These are phyloP conservation scores for Microhierax caerulescens DNA, from an alignment of 2,797 vertebrate species.

Conservation along the genomic window DNA sequence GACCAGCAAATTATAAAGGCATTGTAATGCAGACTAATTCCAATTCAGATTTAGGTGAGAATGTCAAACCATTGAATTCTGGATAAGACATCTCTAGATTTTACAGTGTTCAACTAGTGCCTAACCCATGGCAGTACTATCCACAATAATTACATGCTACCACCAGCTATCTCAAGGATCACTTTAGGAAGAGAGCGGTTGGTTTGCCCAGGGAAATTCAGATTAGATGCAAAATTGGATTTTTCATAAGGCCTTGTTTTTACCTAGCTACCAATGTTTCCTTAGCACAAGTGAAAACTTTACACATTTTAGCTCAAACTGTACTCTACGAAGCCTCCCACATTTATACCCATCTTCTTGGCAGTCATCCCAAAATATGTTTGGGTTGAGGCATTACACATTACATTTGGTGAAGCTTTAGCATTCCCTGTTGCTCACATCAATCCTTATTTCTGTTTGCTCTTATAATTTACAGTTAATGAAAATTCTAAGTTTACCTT, in stretches of 20 bases:
- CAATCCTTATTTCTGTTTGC: slow-evolving; percentile 71
- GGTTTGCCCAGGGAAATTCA: slow-evolving; percentile 55
- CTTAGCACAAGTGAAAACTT: slow-evolving; percentile 65
- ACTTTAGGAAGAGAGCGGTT: slow-evolving; percentile 43
- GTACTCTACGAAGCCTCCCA: slow-evolving; percentile 57
- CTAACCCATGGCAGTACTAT: neutral
- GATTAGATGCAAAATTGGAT: slow-evolving; percentile 58
- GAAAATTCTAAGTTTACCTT: slow-evolving; percentile 75
- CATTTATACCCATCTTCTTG: slow-evolving; percentile 61
- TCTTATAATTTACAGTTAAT: slow-evolving; percentile 74
- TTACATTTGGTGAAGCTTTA: slow-evolving; percentile 68
- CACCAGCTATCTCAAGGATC: neutral
- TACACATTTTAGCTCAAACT: slow-evolving; percentile 65
- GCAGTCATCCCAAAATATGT: slow-evolving; percentile 69
- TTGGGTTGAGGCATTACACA: slow-evolving; percentile 66
- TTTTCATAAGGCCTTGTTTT: slow-evolving; percentile 65
- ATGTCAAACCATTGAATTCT: neutral
- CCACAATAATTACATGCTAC: neutral
- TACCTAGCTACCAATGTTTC: slow-evolving; percentile 62
- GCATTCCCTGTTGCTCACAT: slow-evolving; percentile 65
- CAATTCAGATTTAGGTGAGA: neutral
- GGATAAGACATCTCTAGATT: neutral
- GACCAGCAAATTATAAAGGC: neutral
- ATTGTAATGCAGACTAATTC: neutral
- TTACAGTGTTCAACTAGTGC: neutral